phyloP scores from a whole-genome alignment of 2,113 vertebrate genomes.

The Anhinga rufa region DNA sequence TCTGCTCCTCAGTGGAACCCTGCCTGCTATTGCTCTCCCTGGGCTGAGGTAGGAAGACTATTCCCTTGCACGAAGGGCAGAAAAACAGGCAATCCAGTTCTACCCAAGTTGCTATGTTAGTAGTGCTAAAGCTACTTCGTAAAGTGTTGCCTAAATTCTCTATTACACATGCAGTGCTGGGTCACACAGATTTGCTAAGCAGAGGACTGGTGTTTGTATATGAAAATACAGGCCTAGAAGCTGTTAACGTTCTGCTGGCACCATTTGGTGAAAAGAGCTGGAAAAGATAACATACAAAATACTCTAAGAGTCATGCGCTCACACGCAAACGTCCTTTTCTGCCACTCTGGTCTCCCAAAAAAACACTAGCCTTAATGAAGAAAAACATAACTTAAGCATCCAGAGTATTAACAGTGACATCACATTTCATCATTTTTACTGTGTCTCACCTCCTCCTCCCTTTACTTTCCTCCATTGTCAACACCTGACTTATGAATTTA shows the following conservation, averaged over 20 bases:
- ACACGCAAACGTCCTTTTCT: neutral
- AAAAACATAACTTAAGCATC: neutral
- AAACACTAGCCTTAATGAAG: neutral
- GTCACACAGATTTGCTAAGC: neutral
- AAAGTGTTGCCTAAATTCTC: neutral
- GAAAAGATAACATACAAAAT: neutral
- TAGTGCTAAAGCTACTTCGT: neutral
- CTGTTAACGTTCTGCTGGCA: neutral
- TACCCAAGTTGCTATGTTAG: neutral
- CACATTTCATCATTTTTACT: neutral
- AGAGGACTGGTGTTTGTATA: neutral
- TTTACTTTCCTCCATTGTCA: neutral
- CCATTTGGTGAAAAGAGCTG: neutral
- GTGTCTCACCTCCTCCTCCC: neutral
- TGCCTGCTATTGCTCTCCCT: neutral
- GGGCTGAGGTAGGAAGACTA: neutral
- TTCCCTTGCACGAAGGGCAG: fast-evolving
- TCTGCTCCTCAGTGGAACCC: neutral
- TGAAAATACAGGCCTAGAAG: neutral
- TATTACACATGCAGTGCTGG: neutral
- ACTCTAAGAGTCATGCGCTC: neutral
- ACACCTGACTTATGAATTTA: neutral
- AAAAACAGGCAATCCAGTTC: neutral
- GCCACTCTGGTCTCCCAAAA: neutral
- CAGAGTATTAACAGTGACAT: neutral